Conservation (phyloP, 2,888 invertebrate genomes). For the Pecten maximus region DNA sequence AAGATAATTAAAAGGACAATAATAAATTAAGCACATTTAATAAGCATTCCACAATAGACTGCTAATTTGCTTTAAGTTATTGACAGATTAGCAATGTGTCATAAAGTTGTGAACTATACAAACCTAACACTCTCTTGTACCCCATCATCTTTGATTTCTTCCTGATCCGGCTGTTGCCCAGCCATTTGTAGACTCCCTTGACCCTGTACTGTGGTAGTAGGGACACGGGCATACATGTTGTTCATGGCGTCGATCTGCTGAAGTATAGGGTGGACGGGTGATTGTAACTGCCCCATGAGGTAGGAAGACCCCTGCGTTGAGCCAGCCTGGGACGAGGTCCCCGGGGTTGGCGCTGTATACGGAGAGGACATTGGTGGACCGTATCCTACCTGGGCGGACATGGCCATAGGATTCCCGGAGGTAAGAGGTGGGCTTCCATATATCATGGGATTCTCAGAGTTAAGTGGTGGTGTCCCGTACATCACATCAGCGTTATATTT, state of each 20-base stretch:
- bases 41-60: too few relatives aligned
- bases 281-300: constrained; percentile 42
- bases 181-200: constrained; percentile 37
- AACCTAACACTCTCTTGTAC: constrained; percentile 77
- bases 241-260: constrained; percentile 66
- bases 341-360: neutral
- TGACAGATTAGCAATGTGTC: too few relatives aligned
- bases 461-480: neutral
- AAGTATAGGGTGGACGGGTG: constrained; percentile 64
- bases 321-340: neutral
- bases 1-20: too few relatives aligned
- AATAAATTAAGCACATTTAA: too few relatives aligned
- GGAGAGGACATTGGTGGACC: neutral
- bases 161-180: constrained; percentile 56
- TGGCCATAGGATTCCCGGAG: neutral
- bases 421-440: neutral
- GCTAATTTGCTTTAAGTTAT: too few relatives aligned
- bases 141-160: constrained; percentile 76
- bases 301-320: neutral
- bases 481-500: neutral
- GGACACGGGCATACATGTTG: constrained; percentile 51
- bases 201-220: constrained; percentile 37
- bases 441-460: neutral
- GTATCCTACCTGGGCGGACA: neutral
- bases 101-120: too few relatives aligned